phyloP scores from a whole-genome alignment of 2,888 invertebrate genomes.

The Ochropleura leucogaster region DNA sequence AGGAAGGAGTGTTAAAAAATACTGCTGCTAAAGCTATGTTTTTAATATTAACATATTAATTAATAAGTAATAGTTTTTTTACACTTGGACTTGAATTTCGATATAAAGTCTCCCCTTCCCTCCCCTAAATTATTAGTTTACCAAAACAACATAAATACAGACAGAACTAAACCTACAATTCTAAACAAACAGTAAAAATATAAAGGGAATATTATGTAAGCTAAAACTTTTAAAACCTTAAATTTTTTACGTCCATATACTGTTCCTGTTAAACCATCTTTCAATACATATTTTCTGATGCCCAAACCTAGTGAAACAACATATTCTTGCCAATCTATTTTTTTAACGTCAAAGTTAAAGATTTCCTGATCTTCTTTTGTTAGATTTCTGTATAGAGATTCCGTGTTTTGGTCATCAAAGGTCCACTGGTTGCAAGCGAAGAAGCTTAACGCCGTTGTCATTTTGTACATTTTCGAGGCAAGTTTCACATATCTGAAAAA shows the following conservation, averaged over 20 bases:
- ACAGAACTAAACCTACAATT: neutral
- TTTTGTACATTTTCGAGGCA: conserved; percentile 7
- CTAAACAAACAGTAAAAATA: conserved; percentile 18
- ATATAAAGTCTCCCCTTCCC: too few relatives aligned
- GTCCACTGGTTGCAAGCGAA: neutral
- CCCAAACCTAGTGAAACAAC: too few relatives aligned
- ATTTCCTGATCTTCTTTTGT: conserved; percentile 19
- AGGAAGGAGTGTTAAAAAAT: too few relatives aligned
- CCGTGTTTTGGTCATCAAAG: conserved; percentile 26
- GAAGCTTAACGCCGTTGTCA: neutral
- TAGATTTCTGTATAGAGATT: conserved; percentile 12
- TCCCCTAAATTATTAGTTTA: neutral
- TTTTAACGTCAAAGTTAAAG: conserved; percentile 26
- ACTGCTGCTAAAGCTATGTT: too few relatives aligned
- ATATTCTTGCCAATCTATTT: conserved; percentile 24
- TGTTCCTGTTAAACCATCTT: conserved; percentile 28
- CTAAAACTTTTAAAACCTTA: neutral
- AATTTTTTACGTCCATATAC: neutral
- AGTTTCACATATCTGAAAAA: conserved; percentile 25
- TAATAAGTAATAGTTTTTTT: too few relatives aligned
- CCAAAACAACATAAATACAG: neutral
- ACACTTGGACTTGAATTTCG: too few relatives aligned
- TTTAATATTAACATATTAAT: too few relatives aligned
- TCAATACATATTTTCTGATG: conserved; percentile 19
- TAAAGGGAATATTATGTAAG: conserved; percentile 9